Evolutionary conservation across 2,888 invertebrate genomes (phyloP).

Genomic region (Nomada flava): DNA sequence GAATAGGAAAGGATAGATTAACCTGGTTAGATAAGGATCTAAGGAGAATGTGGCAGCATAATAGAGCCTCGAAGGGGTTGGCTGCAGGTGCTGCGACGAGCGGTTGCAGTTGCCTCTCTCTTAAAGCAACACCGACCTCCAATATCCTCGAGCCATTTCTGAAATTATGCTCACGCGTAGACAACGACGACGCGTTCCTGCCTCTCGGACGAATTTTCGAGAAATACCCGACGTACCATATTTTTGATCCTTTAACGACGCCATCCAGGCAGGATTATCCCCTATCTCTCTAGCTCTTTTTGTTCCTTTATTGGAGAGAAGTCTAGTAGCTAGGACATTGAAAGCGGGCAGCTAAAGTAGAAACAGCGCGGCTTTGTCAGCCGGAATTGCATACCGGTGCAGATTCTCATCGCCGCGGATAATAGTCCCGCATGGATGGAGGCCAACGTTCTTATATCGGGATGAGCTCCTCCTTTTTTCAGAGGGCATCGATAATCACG

Average conservation of each 20-base stretch:
- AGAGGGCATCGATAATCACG: slow-evolving; percentile 7
- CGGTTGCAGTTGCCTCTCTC: slow-evolving; percentile 14
- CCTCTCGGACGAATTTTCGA: neutral
- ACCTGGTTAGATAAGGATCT: slow-evolving; percentile 79
- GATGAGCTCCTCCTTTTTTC: slow-evolving; percentile 33
- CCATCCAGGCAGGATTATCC: too few species aligned
- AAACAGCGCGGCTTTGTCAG: slow-evolving; percentile 5
- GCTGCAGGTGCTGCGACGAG: slow-evolving; percentile 24
- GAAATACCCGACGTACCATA: too few species aligned
- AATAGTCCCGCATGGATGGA: slow-evolving; percentile 41
- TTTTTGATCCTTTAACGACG: too few species aligned
- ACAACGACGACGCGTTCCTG: neutral
- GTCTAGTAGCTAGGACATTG: neutral
- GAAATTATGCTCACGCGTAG: slow-evolving; percentile 1
- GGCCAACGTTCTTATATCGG: slow-evolving; percentile 54
- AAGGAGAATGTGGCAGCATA: slow-evolving; percentile 61
- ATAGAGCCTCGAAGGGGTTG: slow-evolving; percentile 44
- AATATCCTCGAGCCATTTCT: slow-evolving; percentile 42
- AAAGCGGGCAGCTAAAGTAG: neutral
- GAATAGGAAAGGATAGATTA: slow-evolving; percentile 75
- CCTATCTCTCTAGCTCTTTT: neutral
- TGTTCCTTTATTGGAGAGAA: neutral
- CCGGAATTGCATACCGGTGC: slow-evolving; percentile 44
- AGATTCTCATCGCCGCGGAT: slow-evolving; percentile 36
- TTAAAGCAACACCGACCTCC: neutral